Evolutionary conservation across 2,888 invertebrate species (phyloP), one percentile per base, ranked within the genome.

Genomic region (Mellilla xanthometata): DNA sequence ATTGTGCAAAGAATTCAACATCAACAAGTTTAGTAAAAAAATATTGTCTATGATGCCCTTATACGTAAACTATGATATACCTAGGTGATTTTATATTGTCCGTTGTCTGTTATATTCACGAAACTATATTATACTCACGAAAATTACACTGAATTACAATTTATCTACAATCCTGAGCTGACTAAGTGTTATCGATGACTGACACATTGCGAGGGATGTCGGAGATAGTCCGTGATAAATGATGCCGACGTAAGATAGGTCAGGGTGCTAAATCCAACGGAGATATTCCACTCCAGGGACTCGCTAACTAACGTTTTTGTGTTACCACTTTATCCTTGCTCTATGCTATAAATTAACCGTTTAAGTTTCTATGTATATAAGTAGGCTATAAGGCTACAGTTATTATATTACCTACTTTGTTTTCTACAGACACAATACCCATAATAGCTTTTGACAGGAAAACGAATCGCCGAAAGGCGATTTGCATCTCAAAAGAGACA

Each of bases 401-500:
- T n/a, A n/a, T n/a, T n/a, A n/a, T n/a, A n/a, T n/a, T n/a, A 24
- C 4, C n/a, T 8, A 24, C 24, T 24, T 24, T 12, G 12, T 32
- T 33, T 39, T 38, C 36, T 33, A 34, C 9, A 24, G 33, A 36
- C 12, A 11, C 9, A 32, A 40, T 36, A 32, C 35, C 31, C 36
- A 40, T 27, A 46, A 30, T 15, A 15, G 8, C 28, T 23, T 13
- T 26, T 23, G 23, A 27, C 26, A 36, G 31, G 30, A 12, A 40
- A 40, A 31, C 29, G 15, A 30, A 29, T 27, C 22, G 31, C 35
- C 31, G 40, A 30, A 35, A 45, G 22, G 31, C 40, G 30, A 40
- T 40, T 46, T 46, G 9, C 15, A 46, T 12, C 27, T 46, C 39
- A 40, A 33, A 40, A 33, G 12, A 32, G 36, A 32, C 36, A 36